Evolutionary conservation across 2,888 invertebrate species (phyloP).

Genomic region (Phorcus lineatus): DNA sequence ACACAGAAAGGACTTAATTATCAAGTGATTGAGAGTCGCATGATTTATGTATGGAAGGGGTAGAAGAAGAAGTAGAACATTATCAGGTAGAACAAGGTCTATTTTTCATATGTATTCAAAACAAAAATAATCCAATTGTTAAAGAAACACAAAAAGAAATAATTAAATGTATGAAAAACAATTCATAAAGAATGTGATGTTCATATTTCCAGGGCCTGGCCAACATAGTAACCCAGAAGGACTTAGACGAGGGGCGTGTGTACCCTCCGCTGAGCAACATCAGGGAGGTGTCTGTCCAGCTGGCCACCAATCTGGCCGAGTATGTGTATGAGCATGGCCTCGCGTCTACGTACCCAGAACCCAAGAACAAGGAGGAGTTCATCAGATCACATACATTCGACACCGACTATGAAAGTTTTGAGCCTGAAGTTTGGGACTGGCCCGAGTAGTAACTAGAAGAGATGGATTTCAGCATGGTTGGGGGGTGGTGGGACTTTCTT

Average conservation of each 20-base stretch:
- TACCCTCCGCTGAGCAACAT: slow-evolving; percentile 93
- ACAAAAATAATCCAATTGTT: no score
- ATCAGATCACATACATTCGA: slow-evolving; percentile 71
- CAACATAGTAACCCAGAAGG: slow-evolving; percentile 86
- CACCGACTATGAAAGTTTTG: slow-evolving; percentile 76
- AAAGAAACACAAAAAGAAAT: no score
- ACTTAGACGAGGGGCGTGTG: slow-evolving; percentile 89
- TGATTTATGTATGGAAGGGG: no score
- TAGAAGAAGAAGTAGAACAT: no score
- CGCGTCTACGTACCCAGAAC: slow-evolving; percentile 78
- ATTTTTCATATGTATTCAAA: no score
- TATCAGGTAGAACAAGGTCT: no score
- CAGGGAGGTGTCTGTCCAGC: slow-evolving; percentile 89
- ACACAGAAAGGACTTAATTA: not conserved
- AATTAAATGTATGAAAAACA: no score
- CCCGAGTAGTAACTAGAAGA: slow-evolving; percentile 49
- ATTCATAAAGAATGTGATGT: not conserved
- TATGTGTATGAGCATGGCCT: slow-evolving; percentile 83
- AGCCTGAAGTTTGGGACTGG: slow-evolving; percentile 77
- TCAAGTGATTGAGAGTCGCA: not conserved
- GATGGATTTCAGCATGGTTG: not conserved
- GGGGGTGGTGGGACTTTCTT: not conserved
- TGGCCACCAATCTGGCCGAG: slow-evolving; percentile 88
- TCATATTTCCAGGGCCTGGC: slow-evolving; percentile 82
- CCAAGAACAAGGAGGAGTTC: slow-evolving; percentile 77